A percentile compares a stretch with the other conserved stretches of the same genome.
Evolutionary conservation across 2,888 invertebrate species (phyloP).

Genomic region (Drosophila sordidula): DNA sequence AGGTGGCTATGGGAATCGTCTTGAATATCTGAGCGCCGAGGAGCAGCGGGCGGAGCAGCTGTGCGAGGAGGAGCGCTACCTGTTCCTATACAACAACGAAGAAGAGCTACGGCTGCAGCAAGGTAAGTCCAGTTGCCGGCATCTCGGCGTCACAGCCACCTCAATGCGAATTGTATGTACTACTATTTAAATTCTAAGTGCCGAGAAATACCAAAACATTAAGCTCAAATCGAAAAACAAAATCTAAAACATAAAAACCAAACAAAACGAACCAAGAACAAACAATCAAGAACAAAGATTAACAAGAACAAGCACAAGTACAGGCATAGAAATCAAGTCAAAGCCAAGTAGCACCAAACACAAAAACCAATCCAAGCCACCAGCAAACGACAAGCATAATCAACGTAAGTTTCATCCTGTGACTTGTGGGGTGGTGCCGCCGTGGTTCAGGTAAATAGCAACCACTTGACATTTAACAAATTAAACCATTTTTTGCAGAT

Average conservation of each 20-base stretch:
- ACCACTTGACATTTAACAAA: conserved; percentile 42
- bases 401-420: conserved; percentile 34
- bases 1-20: conserved; percentile 88
- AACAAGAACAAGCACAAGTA: conserved; percentile 12
- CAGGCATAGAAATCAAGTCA: conserved; percentile 21
- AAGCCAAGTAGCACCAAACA: conserved; percentile 24
- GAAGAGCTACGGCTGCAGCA: conserved; percentile 95
- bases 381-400: conserved; percentile 1
- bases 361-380: conserved; percentile 19
- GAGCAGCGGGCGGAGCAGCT: conserved; percentile 94
- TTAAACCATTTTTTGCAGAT: conserved; percentile 58
- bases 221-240: conserved; percentile 22
- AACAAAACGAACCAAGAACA: conserved; percentile 16
- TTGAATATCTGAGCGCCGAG: conserved; percentile 88
- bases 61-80: conserved; percentile 98
- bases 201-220: conserved; percentile 41
- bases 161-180: conserved; percentile 59
- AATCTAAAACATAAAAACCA: conserved; percentile 2
- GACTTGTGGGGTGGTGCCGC: conserved; percentile 14
- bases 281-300: conserved; percentile 20
- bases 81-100: conserved; percentile 93
- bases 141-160: conserved; percentile 26
- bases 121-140: conserved; percentile 87
- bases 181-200: conserved; percentile 62
- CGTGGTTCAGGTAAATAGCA: conserved; percentile 67